These are phyloP conservation scores for Ectropis crepuscularia DNA, from an alignment of 2,888 invertebrate species.

Conservation along the genomic window DNA sequence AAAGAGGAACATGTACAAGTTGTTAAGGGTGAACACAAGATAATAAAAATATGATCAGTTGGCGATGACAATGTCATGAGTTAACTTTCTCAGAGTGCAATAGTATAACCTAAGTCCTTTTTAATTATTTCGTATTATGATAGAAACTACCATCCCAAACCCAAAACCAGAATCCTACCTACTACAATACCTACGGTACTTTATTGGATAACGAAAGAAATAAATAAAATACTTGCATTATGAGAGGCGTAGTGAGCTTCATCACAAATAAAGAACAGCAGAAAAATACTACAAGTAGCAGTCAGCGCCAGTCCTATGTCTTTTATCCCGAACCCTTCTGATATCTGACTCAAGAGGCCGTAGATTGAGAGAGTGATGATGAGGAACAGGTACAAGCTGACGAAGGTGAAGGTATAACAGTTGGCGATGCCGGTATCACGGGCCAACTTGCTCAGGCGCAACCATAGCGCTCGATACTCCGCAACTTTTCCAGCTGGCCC, in stretches of 20 bases:
- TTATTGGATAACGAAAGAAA: too few species aligned
- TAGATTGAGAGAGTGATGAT: conserved; percentile 91
- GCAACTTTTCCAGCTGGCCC: conserved; percentile 89
- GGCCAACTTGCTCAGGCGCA: conserved; percentile 88
- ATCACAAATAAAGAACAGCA: conserved; percentile 90
- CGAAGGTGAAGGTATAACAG: conserved; percentile 88
- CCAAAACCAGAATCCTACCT: too few species aligned
- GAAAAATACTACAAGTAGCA: conserved; percentile 86
- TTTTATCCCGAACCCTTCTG: conserved; percentile 89
- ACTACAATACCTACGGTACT: too few species aligned
- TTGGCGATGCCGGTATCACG: conserved; percentile 87
- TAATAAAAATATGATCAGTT: too few species aligned
- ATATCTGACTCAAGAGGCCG: conserved; percentile 89
- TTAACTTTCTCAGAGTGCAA: too few species aligned
- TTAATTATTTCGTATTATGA: too few species aligned
- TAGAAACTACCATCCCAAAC: too few species aligned
- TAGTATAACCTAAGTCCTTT: too few species aligned
- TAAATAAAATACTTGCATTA: conserved; percentile 79
- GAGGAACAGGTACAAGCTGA: conserved; percentile 88
- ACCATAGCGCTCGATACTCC: conserved; percentile 89
- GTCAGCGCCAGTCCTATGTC: conserved; percentile 89
- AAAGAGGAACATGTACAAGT: too few species aligned
- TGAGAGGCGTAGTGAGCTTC: conserved; percentile 90
- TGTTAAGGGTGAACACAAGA: too few species aligned
- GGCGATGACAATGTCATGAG: too few species aligned